A percentile compares a stretch with the other conserved stretches of the same genome.
These are phyloP conservation scores for Prinia subflava DNA, from an alignment of 2,113 vertebrate species.

Conservation along the genomic window DNA sequence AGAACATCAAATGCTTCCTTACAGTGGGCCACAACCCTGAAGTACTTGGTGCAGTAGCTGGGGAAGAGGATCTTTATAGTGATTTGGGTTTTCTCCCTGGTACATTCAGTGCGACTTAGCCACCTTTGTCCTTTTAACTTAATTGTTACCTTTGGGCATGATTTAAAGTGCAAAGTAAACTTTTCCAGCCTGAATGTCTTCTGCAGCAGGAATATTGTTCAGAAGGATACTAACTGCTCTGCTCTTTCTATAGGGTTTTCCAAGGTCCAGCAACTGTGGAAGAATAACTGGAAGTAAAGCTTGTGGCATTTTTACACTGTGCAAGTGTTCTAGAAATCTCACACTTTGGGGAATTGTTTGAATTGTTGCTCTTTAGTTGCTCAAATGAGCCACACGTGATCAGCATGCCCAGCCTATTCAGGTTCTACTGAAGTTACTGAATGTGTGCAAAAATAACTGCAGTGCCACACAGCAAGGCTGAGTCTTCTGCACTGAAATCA, in stretches of 20 bases:
- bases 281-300: background rate
- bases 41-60: background rate
- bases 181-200: background rate
- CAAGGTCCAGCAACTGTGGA: background rate
- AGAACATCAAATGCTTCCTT: background rate
- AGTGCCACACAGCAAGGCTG: background rate
- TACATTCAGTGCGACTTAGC: background rate
- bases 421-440: background rate
- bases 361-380: background rate
- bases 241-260: background rate
- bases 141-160: background rate
- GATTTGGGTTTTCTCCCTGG: background rate
- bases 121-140: background rate
- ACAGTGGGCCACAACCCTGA: background rate
- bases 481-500: background rate
- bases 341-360: background rate
- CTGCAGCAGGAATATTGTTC: background rate
- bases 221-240: background rate
- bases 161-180: background rate
- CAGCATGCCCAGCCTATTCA: background rate
- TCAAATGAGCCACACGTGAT: background rate
- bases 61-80: background rate
- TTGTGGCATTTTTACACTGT: background rate
- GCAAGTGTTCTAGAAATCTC: background rate
- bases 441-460: background rate